These are phyloP conservation scores for Lagocephalus sceleratus DNA, from an alignment of 2,797 vertebrate genomes.

Conservation along the genomic window DNA sequence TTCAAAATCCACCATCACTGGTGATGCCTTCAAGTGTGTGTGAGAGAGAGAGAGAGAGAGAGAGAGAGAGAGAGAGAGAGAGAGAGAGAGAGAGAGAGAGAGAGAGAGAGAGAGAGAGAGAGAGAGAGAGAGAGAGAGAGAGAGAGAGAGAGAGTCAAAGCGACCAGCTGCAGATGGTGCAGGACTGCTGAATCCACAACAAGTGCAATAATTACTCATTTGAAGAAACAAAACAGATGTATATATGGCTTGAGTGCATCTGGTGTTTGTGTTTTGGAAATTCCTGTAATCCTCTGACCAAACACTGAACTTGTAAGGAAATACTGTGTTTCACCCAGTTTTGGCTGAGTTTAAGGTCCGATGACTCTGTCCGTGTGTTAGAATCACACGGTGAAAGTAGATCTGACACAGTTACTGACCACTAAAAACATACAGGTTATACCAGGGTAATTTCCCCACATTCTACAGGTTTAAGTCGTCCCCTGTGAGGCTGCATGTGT, in stretches of 20 bases:
- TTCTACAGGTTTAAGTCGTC: too few relatives aligned
- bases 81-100: background rate
- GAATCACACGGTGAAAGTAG: too few relatives aligned
- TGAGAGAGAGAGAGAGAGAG: constrained; percentile 10
- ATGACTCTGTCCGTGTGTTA: too few relatives aligned
- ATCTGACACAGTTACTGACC: too few relatives aligned
- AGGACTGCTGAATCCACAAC: constrained; percentile 33
- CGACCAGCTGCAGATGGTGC: constrained; percentile 36
- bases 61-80: constrained; percentile 3
- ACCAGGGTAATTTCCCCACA: too few relatives aligned
- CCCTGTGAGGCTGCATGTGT: too few relatives aligned
- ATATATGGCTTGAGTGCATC: background rate
- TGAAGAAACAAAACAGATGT: constrained; percentile 9
- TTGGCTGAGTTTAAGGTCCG: too few relatives aligned
- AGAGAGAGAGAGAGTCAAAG: background rate
- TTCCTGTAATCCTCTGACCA: background rate
- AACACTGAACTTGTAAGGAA: too few relatives aligned
- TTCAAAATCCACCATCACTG: constrained; percentile 16
- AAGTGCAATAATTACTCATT: constrained; percentile 18
- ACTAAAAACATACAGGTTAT: too few relatives aligned
- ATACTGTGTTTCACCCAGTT: too few relatives aligned
- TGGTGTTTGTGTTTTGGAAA: too few relatives aligned
- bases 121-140: constrained; percentile 3
- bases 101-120: constrained; percentile 7
- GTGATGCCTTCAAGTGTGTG: constrained; percentile 17